Evolutionary conservation across 2,113 vertebrate genomes (phyloP).

Genomic region (Oxyura jamaicensis): DNA sequence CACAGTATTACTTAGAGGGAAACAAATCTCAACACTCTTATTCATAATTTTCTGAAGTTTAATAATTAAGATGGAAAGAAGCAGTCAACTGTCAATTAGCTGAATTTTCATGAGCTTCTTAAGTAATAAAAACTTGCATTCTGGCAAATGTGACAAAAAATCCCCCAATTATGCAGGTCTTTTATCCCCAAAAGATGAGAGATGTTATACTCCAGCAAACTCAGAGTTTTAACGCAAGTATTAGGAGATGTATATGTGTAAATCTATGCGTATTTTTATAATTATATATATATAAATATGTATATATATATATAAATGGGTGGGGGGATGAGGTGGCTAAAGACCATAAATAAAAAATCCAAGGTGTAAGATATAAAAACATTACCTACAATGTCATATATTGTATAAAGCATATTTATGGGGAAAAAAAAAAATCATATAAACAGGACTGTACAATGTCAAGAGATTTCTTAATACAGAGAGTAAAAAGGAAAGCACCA

Average conservation of each 20-base stretch:
- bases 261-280: background rate
- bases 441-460: background rate
- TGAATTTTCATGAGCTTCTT: conserved; percentile 16
- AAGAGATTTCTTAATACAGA: background rate
- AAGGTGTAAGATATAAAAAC: background rate
- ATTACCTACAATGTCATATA: background rate
- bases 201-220: background rate
- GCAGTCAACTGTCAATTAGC: background rate
- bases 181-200: background rate
- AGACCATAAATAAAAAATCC: background rate
- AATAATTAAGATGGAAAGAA: conserved; percentile 41
- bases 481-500: background rate
- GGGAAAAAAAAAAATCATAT: background rate
- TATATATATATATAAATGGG: too few relatives aligned
- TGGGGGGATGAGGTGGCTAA: accelerated
- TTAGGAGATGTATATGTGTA: background rate
- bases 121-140: background rate
- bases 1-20: background rate
- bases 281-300: background rate
- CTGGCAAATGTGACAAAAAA: background rate
- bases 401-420: background rate
- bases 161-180: background rate
- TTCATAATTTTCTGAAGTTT: conserved; percentile 18
- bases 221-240: background rate
- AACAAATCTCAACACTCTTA: background rate